phyloP scores from a whole-genome alignment of 2,888 invertebrate species.

The Julus scandinavius region DNA sequence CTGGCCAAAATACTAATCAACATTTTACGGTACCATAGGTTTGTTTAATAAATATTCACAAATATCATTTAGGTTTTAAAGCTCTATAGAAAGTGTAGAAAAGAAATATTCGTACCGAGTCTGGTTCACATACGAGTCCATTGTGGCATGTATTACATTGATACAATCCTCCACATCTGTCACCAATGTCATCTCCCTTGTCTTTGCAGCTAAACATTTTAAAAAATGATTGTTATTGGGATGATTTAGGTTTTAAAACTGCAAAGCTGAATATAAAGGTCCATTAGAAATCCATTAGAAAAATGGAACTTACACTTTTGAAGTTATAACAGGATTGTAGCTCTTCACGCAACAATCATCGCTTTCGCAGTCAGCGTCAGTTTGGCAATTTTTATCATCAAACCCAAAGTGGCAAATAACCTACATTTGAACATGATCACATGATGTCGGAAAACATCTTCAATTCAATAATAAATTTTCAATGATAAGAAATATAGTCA shows the following conservation, averaged over 20 bases:
- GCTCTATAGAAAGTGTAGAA: too few species aligned
- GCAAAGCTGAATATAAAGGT: background rate
- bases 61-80: too few species aligned
- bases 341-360: slow-evolving; percentile 43
- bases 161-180: slow-evolving; percentile 29
- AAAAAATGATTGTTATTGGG: background rate
- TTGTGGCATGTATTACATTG: background rate
- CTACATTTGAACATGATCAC: background rate
- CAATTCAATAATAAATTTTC: background rate
- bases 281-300: background rate
- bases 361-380: background rate
- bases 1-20: too few species aligned
- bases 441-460: background rate
- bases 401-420: background rate
- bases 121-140: background rate
- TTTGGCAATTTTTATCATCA: background rate
- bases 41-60: too few species aligned
- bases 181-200: slow-evolving; percentile 48
- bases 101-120: background rate
- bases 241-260: background rate
- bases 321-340: background rate
- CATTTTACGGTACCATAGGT: too few species aligned
- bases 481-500: background rate
- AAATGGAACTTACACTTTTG: slow-evolving; percentile 21
- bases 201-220: background rate